These are phyloP conservation scores for Balanococcus diminutus DNA, from an alignment of 2,888 invertebrate genomes.

Conservation along the genomic window DNA sequence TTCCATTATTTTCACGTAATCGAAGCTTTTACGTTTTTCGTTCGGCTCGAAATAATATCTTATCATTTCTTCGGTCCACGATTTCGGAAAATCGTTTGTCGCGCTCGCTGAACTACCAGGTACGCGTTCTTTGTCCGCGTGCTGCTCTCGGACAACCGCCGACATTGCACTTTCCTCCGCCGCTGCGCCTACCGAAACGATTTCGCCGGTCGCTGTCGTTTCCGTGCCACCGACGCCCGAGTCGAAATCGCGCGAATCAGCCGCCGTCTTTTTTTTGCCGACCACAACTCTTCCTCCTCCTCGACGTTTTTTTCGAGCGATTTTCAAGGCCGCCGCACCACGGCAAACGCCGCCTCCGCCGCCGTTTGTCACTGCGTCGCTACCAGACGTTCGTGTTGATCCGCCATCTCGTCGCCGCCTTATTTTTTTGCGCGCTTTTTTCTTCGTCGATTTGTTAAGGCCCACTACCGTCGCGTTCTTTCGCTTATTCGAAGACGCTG, in stretches of 20 bases:
- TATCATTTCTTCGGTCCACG: slow-evolving; percentile 46
- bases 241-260: not conserved
- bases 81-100: slow-evolving; percentile 14
- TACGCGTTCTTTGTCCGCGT: not conserved
- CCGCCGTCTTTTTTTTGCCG: not conserved
- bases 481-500: not conserved
- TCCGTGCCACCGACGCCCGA: no score
- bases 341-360: no score
- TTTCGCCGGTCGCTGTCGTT: not conserved
- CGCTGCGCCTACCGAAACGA: not conserved
- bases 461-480: no score
- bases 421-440: not conserved
- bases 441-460: not conserved
- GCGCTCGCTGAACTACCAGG: not conserved
- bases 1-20: slow-evolving; percentile 25
- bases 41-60: slow-evolving; percentile 24
- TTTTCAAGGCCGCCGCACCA: no score
- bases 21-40: slow-evolving; percentile 23
- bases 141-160: not conserved
- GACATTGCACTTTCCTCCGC: not conserved
- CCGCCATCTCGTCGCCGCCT: no score
- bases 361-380: not conserved
- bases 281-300: not conserved
- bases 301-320: no score
- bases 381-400: not conserved